These are phyloP conservation scores for Archivesica marissinica DNA, from an alignment of 1,140 invertebrate species.

Conservation along the genomic window DNA sequence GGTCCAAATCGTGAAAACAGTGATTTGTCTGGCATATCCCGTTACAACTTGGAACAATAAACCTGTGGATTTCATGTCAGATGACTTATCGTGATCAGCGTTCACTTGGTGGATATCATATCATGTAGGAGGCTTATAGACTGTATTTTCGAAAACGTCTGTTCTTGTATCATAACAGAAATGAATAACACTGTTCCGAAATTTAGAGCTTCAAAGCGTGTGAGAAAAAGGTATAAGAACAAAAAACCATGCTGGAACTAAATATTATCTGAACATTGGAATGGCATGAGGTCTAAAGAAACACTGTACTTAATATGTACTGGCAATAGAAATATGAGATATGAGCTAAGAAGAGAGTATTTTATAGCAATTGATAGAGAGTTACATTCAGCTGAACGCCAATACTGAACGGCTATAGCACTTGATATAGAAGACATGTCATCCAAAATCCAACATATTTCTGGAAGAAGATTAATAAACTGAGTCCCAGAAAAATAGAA, in stretches of 20 bases:
- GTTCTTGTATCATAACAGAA: not conserved
- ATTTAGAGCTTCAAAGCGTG: not conserved
- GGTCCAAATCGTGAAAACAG: not conserved
- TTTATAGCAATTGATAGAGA: no score
- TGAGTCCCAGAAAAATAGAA: conserved; percentile 41
- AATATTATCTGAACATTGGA: conserved; percentile 29
- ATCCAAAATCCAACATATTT: conserved; percentile 35
- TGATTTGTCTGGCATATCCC: not conserved
- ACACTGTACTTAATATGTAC: conserved; percentile 5
- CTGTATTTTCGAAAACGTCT: conserved; percentile 25
- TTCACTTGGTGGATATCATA: not conserved
- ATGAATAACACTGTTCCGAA: conserved; percentile 26
- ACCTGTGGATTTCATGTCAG: conserved; percentile 2
- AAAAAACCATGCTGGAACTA: conserved; percentile 62
- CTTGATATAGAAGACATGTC: conserved; percentile 57
- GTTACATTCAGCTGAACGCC: no score
- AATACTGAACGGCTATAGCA: not conserved
- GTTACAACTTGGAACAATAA: not conserved
- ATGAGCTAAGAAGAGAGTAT: not conserved
- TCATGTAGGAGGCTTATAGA: conserved; percentile 1
- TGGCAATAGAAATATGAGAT: not conserved
- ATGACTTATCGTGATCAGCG: not conserved
- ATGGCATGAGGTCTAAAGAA: conserved; percentile 20
- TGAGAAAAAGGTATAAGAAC: not conserved
- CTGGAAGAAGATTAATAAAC: conserved; percentile 56